phyloP scores from a whole-genome alignment of 2,113 vertebrate species.

The Labeo rohita region DNA sequence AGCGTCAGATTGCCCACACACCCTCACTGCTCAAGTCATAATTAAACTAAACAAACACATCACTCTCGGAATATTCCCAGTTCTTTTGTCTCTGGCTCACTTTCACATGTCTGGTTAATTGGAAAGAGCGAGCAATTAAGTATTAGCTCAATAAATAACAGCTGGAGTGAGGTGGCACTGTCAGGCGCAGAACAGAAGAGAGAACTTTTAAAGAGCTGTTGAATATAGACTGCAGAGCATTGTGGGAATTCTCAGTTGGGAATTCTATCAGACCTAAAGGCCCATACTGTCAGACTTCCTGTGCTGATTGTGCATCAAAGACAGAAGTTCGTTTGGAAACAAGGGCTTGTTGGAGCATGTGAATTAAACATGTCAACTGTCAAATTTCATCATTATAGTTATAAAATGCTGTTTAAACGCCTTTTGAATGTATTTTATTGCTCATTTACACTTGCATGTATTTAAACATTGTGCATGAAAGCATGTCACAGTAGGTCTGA shows the following conservation, averaged over 20 bases:
- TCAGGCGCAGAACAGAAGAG: constrained; percentile 59
- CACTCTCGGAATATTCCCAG: not conserved
- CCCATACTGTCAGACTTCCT: constrained; percentile 27
- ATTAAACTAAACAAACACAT: constrained; percentile 55
- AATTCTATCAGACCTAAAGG: constrained; percentile 39
- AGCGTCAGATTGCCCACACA: constrained; percentile 42
- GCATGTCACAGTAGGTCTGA: not conserved
- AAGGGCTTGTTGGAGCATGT: not conserved
- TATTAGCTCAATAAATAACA: constrained; percentile 57
- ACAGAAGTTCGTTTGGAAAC: not conserved
- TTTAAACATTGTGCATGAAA: not conserved
- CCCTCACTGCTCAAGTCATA: constrained; percentile 40
- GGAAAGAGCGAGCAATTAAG: constrained; percentile 65
- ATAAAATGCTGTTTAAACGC: not conserved
- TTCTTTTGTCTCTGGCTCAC: constrained; percentile 32
- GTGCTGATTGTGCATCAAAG: not conserved
- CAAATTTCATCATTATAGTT: not conserved
- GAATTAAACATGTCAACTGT: constrained; percentile 20
- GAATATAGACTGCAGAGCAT: constrained; percentile 21
- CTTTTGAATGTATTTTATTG: not conserved
- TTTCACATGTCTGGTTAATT: constrained; percentile 54
- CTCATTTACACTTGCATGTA: not conserved
- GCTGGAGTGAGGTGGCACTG: constrained; percentile 56
- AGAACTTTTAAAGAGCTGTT: constrained; percentile 25
- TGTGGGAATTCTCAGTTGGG: constrained; percentile 29